These are phyloP conservation scores for Cremastobaeus sp. DNA, from an alignment of 2,888 invertebrate genomes.

Conservation along the genomic window DNA sequence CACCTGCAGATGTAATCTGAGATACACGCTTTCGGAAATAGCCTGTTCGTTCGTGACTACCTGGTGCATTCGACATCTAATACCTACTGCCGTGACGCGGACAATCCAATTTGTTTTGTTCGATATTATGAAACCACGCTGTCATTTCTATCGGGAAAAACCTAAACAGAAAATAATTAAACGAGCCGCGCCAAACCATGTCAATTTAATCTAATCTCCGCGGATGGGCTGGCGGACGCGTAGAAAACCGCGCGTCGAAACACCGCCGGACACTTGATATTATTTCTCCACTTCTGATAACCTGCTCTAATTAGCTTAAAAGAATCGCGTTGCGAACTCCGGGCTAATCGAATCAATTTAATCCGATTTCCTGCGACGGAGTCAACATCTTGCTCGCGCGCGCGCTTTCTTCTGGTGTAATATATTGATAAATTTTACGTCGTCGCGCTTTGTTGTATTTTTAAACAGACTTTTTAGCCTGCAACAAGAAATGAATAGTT, in stretches of 20 bases:
- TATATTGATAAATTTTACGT: slow-evolving; percentile 25
- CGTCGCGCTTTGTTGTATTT: slow-evolving; percentile 35
- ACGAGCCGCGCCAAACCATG: neutral
- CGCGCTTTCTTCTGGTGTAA: slow-evolving; percentile 15
- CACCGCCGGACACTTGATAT: too few species aligned
- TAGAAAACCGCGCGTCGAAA: too few species aligned
- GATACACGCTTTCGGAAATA: slow-evolving; percentile 31
- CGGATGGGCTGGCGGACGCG: too few species aligned
- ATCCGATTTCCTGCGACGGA: neutral
- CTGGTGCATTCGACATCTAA: slow-evolving; percentile 52
- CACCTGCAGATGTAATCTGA: slow-evolving; percentile 45
- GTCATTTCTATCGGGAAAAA: slow-evolving; percentile 14
- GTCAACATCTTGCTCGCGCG: neutral
- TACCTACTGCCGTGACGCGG: slow-evolving; percentile 32
- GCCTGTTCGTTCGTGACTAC: slow-evolving; percentile 37
- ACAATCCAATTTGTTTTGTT: slow-evolving; percentile 48
- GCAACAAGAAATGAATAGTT: slow-evolving; percentile 51
- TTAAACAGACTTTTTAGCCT: slow-evolving; percentile 41
- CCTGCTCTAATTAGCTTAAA: too few species aligned
- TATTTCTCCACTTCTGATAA: too few species aligned
- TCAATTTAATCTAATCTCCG: slow-evolving; percentile 14
- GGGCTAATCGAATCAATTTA: neutral
- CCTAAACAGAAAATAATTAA: slow-evolving; percentile 8
- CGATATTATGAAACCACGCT: slow-evolving; percentile 38
- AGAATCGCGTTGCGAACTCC: too few species aligned